Conservation (phyloP, 1,140 invertebrate species). For the Eumeta japonica region DNA sequence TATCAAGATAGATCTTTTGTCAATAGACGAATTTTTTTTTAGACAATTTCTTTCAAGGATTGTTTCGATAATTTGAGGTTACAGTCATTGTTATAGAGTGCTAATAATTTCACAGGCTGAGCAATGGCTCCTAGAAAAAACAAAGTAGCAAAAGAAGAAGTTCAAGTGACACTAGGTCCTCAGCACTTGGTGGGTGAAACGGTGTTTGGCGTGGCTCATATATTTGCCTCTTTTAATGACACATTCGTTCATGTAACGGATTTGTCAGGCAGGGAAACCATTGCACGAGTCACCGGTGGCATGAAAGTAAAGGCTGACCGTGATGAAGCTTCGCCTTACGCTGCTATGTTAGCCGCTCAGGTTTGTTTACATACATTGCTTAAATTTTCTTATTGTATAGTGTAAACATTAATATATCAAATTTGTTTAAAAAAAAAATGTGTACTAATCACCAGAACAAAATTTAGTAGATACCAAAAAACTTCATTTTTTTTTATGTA, state of each 20-base stretch:
- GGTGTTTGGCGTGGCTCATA: slow-evolving; percentile 98
- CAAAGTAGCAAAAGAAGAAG: slow-evolving; percentile 94
- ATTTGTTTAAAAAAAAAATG: too few relatives aligned
- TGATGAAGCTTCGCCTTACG: slow-evolving; percentile 99
- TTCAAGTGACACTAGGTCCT: slow-evolving; percentile 94
- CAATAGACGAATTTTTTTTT: slow-evolving; percentile 9
- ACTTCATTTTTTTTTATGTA: too few relatives aligned
- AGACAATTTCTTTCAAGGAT: slow-evolving; percentile 22
- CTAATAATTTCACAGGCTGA: slow-evolving; percentile 48
- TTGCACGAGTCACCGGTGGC: slow-evolving; percentile 96
- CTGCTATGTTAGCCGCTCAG: slow-evolving; percentile 99
- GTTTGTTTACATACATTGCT: slow-evolving; percentile 47
- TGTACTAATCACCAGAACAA: too few relatives aligned
- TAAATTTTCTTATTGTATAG: slow-evolving; percentile 1
- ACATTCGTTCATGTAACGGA: slow-evolving; percentile 99
- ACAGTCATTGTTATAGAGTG: slow-evolving; percentile 35
- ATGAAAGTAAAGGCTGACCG: slow-evolving; percentile 99
- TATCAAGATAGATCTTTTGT: slow-evolving; percentile 3
- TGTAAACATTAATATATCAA: slow-evolving; percentile 7
- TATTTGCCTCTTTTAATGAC: slow-evolving; percentile 99
- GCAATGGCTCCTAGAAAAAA: slow-evolving; percentile 96
- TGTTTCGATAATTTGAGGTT: slow-evolving; percentile 42
- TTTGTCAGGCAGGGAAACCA: slow-evolving; percentile 98
- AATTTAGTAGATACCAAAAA: too few relatives aligned
- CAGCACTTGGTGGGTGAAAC: slow-evolving; percentile 96